Evolutionary conservation across 2,113 vertebrate genomes (phyloP).

Genomic region (Oncorhynchus masou): DNA sequence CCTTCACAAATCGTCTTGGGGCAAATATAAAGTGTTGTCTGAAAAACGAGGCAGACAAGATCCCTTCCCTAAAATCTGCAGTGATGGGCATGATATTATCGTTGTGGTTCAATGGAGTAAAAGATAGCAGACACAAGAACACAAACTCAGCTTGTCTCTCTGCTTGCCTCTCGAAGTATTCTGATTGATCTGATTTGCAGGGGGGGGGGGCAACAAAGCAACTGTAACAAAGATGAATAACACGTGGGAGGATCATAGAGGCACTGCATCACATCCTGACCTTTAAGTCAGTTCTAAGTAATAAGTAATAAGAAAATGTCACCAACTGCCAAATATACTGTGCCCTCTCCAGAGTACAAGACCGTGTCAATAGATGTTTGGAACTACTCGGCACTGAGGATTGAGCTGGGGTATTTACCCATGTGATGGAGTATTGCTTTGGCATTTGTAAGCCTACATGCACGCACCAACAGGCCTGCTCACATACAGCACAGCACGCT

Average conservation of each 20-base stretch:
- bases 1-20: too few species aligned
- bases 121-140: too few species aligned
- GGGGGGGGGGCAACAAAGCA: background rate
- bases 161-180: too few species aligned
- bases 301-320: conserved; percentile 12
- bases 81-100: too few species aligned
- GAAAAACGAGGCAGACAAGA: too few species aligned
- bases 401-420: background rate
- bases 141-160: too few species aligned
- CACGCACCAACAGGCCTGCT: background rate
- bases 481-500: background rate
- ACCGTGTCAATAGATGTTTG: background rate
- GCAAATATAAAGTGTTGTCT: too few species aligned
- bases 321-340: background rate
- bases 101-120: too few species aligned
- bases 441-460: background rate
- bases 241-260: conserved; percentile 16
- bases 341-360: background rate
- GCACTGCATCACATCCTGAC: conserved; percentile 24
- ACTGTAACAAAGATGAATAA: conserved; percentile 26
- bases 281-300: conserved; percentile 19
- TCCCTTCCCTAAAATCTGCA: too few species aligned
- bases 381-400: background rate
- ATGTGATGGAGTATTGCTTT: background rate
- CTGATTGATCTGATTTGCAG: too few species aligned